Conservation (phyloP, 2,888 invertebrate species). For the Sarcophaga carnaria region DNA sequence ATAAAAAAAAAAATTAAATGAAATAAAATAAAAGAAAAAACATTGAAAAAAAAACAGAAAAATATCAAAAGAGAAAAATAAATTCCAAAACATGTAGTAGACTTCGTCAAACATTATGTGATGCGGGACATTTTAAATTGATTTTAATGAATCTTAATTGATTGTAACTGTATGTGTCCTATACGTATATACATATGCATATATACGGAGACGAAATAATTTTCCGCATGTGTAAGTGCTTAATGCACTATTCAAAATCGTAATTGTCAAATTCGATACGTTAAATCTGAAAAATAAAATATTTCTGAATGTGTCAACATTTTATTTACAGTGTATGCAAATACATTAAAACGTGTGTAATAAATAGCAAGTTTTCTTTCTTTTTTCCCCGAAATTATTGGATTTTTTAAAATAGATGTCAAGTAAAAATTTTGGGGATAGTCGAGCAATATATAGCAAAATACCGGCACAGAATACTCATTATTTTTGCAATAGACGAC, state of each 20-base stretch:
- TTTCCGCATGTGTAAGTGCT: conserved; percentile 16
- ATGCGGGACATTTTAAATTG: conserved; percentile 82
- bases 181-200: conserved; percentile 3
- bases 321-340: conserved; percentile 49
- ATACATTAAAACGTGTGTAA: background rate
- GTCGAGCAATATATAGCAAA: too few relatives aligned
- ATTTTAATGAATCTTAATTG: conserved; percentile 83
- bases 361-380: background rate
- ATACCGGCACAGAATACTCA: too few relatives aligned
- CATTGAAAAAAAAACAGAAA: conserved; percentile 36
- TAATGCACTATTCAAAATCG: conserved; percentile 55
- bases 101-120: conserved; percentile 66
- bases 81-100: conserved; percentile 67
- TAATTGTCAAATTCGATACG: conserved; percentile 29
- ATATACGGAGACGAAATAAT: conserved; percentile 4
- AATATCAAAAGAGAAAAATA: conserved; percentile 47
- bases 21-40: conserved; percentile 38
- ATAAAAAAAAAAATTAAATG: conserved; percentile 47
- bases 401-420: too few relatives aligned
- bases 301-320: conserved; percentile 9
- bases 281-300: conserved; percentile 39
- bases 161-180: conserved; percentile 77
- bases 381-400: too few relatives aligned
- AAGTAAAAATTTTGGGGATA: too few relatives aligned
- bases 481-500: too few relatives aligned